Base-by-base conservation (phyloP, 2,113 vertebrate species). In the Trogon surrucura region DNA sequence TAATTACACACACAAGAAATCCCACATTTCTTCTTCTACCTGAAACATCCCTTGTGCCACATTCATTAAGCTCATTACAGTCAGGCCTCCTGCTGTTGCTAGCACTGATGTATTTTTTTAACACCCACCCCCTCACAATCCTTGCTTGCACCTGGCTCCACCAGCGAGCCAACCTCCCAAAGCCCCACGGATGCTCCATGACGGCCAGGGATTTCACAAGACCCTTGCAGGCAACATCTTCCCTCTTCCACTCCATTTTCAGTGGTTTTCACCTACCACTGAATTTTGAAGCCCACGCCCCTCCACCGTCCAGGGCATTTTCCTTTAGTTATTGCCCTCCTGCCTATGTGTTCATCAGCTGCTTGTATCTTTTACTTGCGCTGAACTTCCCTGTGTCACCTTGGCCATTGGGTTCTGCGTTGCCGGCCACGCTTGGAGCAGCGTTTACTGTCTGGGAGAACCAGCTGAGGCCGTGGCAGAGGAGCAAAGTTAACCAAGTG, bases 1-100 rank as follows among this genome's bases (percentile, higher is more conserved):
- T 91, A 91, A 91, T 96, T 88, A 91, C 19, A 51, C n/a, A 62
- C 44, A 87, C 50, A 82, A 94, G 88, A 92, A 94, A 85, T 79
- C 58, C 78, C 57, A 48, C 25, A n/a, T 85, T 88, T 93, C 6
- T 27, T 54, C 73, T 93, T 86, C 41, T 93, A 95, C 95, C 92
- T 96, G 93, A 86, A 92, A 71, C 57, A 85, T 82, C 30, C 58
- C 70, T 61, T 64, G 61, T 2, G 16, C n/a, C n/a, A 87, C 57
- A 32, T 93, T 95, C 73, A 89, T 92, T 82, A 54, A 85, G 45
- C 47, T 94, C 32, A 38, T 92, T 87, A 92, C 41, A 82, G 36
- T 81, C 80, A 75, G 70, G 57, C 27, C 58, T 82, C 53, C 48
- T 89, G 70, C 73, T 96, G 72, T 80, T 91, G 26, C 67, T 71